These are phyloP conservation scores for Drymodes brunneopygia DNA, from an alignment of 2,113 vertebrate genomes.

Conservation along the genomic window DNA sequence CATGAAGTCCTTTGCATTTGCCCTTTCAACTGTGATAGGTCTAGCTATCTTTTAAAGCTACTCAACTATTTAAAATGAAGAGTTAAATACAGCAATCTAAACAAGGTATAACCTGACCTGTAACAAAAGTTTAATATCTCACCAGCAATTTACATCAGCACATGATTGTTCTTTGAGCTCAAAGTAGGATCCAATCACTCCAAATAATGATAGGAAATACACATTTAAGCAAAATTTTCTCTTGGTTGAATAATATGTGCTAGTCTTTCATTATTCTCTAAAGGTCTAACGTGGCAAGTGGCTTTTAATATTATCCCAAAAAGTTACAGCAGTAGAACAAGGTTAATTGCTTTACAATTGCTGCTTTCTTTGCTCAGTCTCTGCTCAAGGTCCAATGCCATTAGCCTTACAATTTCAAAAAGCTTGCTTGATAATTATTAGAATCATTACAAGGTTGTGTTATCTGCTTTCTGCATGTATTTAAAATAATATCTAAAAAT, in stretches of 20 bases:
- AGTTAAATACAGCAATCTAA: neutral
- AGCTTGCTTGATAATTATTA: neutral
- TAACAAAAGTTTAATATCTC: neutral
- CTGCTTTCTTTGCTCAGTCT: neutral
- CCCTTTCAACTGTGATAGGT: neutral
- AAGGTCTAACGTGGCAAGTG: neutral
- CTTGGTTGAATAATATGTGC: neutral
- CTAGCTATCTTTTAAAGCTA: neutral
- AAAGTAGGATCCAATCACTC: neutral
- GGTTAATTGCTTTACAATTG: slow-evolving; percentile 17
- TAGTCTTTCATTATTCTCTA: neutral
- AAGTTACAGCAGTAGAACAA: neutral
- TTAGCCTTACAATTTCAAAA: neutral
- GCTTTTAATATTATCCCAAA: neutral
- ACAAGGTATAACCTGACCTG: neutral
- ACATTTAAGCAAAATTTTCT: neutral
- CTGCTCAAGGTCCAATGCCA: neutral
- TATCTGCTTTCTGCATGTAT: neutral
- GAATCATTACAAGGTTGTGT: neutral
- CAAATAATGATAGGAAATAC: neutral
- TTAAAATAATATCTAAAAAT: neutral
- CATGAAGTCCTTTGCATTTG: neutral
- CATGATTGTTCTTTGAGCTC: neutral
- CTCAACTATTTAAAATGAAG: neutral
- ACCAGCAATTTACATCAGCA: neutral